phyloP scores from a whole-genome alignment of 2,797 vertebrate species.

The Lates japonicus region DNA sequence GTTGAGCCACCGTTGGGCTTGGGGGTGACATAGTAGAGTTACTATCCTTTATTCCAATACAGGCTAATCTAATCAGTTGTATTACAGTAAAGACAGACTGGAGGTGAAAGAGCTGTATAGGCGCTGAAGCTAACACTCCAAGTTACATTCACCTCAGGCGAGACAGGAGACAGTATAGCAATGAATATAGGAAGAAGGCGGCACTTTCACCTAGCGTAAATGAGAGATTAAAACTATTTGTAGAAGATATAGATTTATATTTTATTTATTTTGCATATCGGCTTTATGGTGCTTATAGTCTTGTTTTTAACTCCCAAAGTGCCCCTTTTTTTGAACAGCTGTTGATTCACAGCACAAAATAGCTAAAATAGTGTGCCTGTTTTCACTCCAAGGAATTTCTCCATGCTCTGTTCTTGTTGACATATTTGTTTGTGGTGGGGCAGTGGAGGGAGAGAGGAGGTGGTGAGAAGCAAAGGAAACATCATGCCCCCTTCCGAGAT shows the following conservation, averaged over 20 bases:
- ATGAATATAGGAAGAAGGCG: neutral
- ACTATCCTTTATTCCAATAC: conserved; percentile 53
- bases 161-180: conserved; percentile 26
- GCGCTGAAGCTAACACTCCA: conserved; percentile 68
- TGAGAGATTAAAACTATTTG: conserved; percentile 22
- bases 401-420: conserved; percentile 61
- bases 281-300: neutral
- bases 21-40: conserved; percentile 43
- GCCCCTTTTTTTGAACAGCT: conserved; percentile 27
- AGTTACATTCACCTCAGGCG: conserved; percentile 59
- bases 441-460: conserved; percentile 56
- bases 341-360: conserved; percentile 22
- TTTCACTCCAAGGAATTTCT: conserved; percentile 62
- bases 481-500: conserved; percentile 80
- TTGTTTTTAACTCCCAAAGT: conserved; percentile 7
- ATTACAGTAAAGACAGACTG: conserved; percentile 66
- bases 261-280: conserved; percentile 17
- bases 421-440: conserved; percentile 76
- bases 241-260: neutral
- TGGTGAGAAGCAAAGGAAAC: conserved; percentile 81
- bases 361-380: conserved; percentile 38
- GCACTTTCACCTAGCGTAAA: conserved; percentile 7
- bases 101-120: conserved; percentile 65
- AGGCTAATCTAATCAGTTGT: conserved; percentile 78
- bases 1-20: conserved; percentile 39